Evolutionary conservation across 2,797 vertebrate species (phyloP).

Genomic region (Glossophaga mutica): DNA sequence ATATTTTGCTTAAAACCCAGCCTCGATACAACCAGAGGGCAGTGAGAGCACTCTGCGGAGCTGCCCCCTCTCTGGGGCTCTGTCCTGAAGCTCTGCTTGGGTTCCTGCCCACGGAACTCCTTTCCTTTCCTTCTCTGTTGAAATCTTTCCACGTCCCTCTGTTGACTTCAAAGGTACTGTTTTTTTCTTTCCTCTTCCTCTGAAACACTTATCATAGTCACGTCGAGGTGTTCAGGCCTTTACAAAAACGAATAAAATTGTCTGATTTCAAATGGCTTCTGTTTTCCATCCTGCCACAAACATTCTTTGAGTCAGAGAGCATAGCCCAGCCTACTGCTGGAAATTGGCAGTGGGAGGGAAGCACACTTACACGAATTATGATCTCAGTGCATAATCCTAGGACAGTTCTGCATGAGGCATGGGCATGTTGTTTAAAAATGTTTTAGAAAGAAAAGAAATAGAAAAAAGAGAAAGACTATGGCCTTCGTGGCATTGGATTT

Average conservation of each 20-base stretch:
- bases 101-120: neutral
- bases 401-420: neutral
- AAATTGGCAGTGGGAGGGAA: neutral
- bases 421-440: neutral
- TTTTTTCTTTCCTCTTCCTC: neutral
- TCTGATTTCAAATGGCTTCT: neutral
- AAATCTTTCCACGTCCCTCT: neutral
- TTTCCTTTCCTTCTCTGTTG: neutral
- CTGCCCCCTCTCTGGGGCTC: neutral
- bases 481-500: neutral
- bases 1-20: neutral
- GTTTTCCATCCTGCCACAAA: neutral
- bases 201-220: neutral
- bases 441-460: neutral
- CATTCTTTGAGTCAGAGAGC: neutral
- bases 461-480: neutral
- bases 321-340: neutral
- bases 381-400: neutral
- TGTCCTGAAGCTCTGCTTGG: neutral
- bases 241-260: neutral
- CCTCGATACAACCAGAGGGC: too few species aligned
- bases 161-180: neutral
- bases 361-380: neutral
- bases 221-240: neutral
- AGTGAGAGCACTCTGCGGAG: neutral